phyloP scores from a whole-genome alignment of 2,797 vertebrate genomes.

The Threskiornis aethiopicus region DNA sequence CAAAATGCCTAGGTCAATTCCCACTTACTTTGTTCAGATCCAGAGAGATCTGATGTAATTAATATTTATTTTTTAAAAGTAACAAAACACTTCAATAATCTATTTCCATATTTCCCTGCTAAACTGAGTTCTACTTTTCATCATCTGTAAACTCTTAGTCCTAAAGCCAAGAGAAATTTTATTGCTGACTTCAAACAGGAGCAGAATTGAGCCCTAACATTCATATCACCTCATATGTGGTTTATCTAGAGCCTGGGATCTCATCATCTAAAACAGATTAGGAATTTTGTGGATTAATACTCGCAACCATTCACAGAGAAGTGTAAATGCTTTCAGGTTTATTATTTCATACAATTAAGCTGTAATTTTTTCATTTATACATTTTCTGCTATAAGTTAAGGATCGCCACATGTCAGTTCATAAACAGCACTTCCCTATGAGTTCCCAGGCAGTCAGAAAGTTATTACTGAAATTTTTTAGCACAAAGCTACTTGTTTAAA shows the following conservation, averaged over 20 bases:
- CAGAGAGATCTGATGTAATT: background rate
- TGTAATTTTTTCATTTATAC: background rate
- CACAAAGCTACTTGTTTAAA: background rate
- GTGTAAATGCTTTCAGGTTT: background rate
- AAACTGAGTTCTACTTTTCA: background rate
- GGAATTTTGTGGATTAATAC: background rate
- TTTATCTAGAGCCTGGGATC: slow-evolving; percentile 1
- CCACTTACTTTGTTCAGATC: background rate
- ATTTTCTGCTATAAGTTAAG: slow-evolving; percentile 16
- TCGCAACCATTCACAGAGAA: background rate
- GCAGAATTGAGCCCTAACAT: slow-evolving; percentile 20
- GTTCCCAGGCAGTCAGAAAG: background rate
- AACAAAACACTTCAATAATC: background rate
- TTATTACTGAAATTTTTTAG: background rate
- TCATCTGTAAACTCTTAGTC: slow-evolving; percentile 45
- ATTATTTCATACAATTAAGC: background rate
- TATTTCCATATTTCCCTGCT: background rate
- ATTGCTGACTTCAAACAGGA: slow-evolving; percentile 53
- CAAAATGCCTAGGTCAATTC: background rate
- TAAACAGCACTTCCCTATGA: background rate
- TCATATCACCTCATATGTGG: slow-evolving; percentile 23
- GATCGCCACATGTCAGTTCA: background rate
- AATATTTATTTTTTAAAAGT: background rate
- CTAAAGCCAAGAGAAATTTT: slow-evolving; percentile 25
- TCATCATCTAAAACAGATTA: slow-evolving; percentile 34